phyloP scores from a whole-genome alignment of 2,888 invertebrate species.

The Cerastis rubricosa region DNA sequence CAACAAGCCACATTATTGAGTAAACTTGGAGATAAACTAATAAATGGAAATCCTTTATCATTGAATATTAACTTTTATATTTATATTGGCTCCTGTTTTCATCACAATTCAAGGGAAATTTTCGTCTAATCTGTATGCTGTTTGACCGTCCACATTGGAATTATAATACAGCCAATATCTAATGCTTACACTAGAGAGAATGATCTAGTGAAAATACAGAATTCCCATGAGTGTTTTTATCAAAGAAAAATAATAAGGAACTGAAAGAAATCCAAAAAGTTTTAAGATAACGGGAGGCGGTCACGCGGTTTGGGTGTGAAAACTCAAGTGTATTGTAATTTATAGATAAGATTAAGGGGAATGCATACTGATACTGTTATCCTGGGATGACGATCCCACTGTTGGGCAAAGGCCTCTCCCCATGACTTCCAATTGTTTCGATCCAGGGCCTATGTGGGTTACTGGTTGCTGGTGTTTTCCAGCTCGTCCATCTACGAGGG shows the following conservation, averaged over 20 bases:
- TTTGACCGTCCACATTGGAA: slow-evolving; percentile 19
- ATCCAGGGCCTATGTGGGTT: too few species aligned
- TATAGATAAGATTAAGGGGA: slow-evolving; percentile 26
- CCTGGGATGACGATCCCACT: too few species aligned
- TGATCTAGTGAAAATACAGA: slow-evolving; percentile 14
- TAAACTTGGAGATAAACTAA: slow-evolving; percentile 8
- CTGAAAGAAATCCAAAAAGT: slow-evolving; percentile 26
- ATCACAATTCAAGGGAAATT: neutral
- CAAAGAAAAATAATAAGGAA: slow-evolving; percentile 37
- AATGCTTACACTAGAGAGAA: neutral
- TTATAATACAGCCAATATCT: slow-evolving; percentile 31
- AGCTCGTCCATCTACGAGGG: too few species aligned
- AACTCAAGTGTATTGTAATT: slow-evolving; percentile 57
- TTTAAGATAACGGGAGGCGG: slow-evolving; percentile 27
- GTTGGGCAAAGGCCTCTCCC: too few species aligned
- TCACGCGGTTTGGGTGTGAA: slow-evolving; percentile 37
- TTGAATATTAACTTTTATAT: slow-evolving; percentile 8
- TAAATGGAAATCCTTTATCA: slow-evolving; percentile 7
- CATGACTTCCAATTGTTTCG: too few species aligned
- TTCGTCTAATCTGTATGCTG: neutral
- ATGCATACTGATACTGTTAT: slow-evolving; percentile 26
- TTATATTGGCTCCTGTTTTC: neutral
- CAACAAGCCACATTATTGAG: slow-evolving; percentile 16
- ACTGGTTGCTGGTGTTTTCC: too few species aligned
- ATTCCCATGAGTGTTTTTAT: slow-evolving; percentile 18